Conservation (phyloP, 2,113 vertebrate genomes). For the Cichladusa arquata region DNA sequence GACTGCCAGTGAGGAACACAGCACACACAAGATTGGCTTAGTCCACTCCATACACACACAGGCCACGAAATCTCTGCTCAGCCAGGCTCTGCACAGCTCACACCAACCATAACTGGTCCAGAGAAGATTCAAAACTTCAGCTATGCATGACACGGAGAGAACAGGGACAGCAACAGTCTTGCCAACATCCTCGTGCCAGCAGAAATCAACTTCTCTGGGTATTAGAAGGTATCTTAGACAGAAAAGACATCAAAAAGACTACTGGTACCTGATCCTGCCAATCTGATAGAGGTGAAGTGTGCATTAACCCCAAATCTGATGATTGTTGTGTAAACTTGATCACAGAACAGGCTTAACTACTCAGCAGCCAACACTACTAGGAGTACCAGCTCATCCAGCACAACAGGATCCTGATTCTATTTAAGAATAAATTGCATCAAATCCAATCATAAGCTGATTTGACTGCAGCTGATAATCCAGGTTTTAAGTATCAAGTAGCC, state of each 20-base stretch:
- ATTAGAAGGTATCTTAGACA: neutral
- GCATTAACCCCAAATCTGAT: neutral
- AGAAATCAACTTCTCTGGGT: neutral
- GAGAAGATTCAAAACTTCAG: neutral
- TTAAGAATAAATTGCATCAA: neutral
- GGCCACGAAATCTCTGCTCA: neutral
- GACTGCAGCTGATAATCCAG: neutral
- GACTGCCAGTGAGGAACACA: neutral
- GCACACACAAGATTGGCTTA: fast-evolving
- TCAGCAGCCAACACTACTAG: neutral
- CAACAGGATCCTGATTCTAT: neutral
- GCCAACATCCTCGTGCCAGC: neutral
- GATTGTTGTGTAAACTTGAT: neutral
- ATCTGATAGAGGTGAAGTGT: neutral
- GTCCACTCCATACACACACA: neutral
- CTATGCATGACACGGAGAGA: fast-evolving
- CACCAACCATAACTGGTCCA: neutral
- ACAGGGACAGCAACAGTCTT: neutral
- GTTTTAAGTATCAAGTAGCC: neutral
- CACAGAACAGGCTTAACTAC: neutral
- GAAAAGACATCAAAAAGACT: neutral
- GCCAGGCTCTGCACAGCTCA: neutral
- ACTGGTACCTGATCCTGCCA: neutral
- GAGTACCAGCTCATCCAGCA: neutral
- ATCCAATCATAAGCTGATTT: neutral